Conservation (phyloP, 1,140 invertebrate genomes). For the Temnothorax nylanderi region DNA sequence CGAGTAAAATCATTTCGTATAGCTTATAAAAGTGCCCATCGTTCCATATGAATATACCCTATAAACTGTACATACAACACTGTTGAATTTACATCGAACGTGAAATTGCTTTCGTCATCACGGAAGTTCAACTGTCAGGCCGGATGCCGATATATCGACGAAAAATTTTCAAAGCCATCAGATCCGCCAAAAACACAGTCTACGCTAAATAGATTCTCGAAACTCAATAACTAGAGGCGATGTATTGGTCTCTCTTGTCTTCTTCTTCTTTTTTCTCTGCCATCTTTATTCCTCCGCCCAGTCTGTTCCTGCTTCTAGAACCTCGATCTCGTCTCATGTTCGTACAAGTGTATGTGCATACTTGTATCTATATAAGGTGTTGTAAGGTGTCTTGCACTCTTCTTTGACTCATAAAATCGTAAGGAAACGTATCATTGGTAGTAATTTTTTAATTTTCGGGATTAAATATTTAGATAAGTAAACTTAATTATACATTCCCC, state of each 20-base stretch:
- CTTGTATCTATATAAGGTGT: conserved; percentile 3
- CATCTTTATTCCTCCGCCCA: conserved; percentile 45
- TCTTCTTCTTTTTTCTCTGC: neutral
- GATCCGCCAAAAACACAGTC: conserved; percentile 50
- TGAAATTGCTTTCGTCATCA: conserved; percentile 30
- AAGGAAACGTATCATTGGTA: neutral
- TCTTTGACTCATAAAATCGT: neutral
- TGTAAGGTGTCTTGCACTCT: neutral
- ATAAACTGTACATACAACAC: neutral
- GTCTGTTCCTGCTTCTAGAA: conserved; percentile 62
- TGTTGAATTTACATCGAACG: conserved; percentile 32
- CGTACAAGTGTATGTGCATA: conserved; percentile 47
- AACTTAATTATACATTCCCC: neutral
- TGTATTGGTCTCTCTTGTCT: conserved; percentile 20
- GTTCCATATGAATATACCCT: neutral
- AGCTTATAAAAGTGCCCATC: conserved; percentile 7
- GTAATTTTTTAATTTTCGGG: neutral
- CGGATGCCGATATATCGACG: neutral
- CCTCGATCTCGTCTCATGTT: conserved; percentile 59
- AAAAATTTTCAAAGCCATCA: conserved; percentile 36
- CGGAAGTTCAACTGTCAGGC: neutral
- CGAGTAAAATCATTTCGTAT: conserved; percentile 6
- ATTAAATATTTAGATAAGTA: neutral
- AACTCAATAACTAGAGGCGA: conserved; percentile 77
- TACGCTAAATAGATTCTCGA: conserved; percentile 80